phyloP scores from a whole-genome alignment of 2,888 invertebrate genomes.

The Drosophila nigritarsus region DNA sequence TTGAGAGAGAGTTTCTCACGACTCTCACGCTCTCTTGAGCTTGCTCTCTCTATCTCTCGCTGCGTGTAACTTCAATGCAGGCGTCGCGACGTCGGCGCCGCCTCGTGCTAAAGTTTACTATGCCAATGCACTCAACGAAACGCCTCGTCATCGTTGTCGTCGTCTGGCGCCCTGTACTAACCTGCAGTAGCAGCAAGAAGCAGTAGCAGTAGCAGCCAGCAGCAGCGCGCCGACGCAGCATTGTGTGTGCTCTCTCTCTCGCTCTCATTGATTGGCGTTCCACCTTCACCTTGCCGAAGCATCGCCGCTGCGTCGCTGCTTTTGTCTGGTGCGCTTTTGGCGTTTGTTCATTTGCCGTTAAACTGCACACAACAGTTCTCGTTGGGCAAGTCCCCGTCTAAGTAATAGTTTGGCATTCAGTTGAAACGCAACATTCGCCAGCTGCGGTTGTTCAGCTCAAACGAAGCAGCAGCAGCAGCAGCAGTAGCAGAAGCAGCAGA shows the following conservation, averaged over 20 bases:
- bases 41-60: not conserved
- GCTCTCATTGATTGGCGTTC: slow-evolving; percentile 61
- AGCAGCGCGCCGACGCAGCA: slow-evolving; percentile 65
- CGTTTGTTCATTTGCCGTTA: slow-evolving; percentile 38
- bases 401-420: slow-evolving; percentile 74
- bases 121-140: slow-evolving; percentile 80
- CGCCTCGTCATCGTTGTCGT: slow-evolving; percentile 47
- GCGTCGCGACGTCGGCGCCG: slow-evolving; percentile 57
- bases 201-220: slow-evolving; percentile 34
- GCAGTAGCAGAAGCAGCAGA: slow-evolving; percentile 4
- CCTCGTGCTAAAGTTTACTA: slow-evolving; percentile 80
- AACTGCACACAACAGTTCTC: slow-evolving; percentile 81
- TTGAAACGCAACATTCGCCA: slow-evolving; percentile 84
- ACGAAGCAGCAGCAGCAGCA: slow-evolving; percentile 17
- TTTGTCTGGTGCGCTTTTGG: slow-evolving; percentile 31
- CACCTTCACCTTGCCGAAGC: slow-evolving; percentile 70
- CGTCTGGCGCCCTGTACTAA: slow-evolving; percentile 59
- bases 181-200: slow-evolving; percentile 29
- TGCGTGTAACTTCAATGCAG: slow-evolving; percentile 49
- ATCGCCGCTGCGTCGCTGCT: slow-evolving; percentile 29
- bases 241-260: slow-evolving; percentile 29
- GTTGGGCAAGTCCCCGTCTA: slow-evolving; percentile 83
- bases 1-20: slow-evolving; percentile 21
- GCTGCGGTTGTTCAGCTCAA: slow-evolving; percentile 80
- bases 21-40: slow-evolving; percentile 33